Conservation (phyloP, 2,113 vertebrate species). For the Symphodus melops region DNA sequence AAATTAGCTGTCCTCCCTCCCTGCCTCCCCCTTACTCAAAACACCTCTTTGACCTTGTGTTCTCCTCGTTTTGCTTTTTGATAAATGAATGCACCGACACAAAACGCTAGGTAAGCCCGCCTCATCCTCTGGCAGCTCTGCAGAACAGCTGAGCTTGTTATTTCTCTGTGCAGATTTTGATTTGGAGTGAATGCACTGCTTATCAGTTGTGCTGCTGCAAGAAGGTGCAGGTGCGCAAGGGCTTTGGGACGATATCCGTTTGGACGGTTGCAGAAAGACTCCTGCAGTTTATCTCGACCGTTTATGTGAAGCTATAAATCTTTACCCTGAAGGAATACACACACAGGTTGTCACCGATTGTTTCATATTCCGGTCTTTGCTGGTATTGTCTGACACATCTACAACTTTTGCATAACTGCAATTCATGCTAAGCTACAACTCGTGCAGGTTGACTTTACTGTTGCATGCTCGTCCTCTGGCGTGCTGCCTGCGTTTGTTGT, state of each 20-base stretch:
- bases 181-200: not conserved
- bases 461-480: conserved; percentile 10
- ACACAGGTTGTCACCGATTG: not conserved
- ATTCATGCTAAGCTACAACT: not conserved
- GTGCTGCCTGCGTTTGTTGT: not conserved
- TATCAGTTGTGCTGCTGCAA: not conserved
- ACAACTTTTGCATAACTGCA: conserved; percentile 1
- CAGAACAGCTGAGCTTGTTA: not conserved
- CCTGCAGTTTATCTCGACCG: not conserved
- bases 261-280: not conserved
- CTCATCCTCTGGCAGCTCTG: not conserved
- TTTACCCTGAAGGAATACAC: not conserved
- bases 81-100: not conserved
- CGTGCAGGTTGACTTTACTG: conserved; percentile 1
- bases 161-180: not conserved
- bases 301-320: not conserved
- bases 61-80: conserved; percentile 6
- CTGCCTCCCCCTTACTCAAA: too few species aligned
- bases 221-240: not conserved
- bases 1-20: too few species aligned
- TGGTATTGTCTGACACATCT: not conserved
- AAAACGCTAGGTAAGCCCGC: conserved; percentile 16
- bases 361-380: not conserved
- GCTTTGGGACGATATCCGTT: too few species aligned
- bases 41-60: not conserved